Conservation (phyloP, 2,113 vertebrate species). For the Hippocampus barbouri region DNA sequence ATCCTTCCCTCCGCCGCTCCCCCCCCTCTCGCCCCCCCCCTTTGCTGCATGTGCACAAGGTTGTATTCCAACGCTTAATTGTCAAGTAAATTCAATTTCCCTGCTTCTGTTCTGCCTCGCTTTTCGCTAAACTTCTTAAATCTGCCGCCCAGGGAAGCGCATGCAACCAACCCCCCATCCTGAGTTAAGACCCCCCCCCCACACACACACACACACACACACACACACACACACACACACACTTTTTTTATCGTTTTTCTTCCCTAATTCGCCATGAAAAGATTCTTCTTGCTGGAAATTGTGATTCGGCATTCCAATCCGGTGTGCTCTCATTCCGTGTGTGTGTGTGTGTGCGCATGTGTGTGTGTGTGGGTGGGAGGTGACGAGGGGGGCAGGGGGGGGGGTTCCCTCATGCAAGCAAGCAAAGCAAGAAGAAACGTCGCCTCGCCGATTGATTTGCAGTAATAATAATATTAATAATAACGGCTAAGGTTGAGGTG, state of each 20-base stretch:
- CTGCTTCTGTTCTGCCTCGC: constrained; percentile 91
- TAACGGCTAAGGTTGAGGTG: constrained; percentile 54
- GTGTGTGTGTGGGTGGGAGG: constrained; percentile 10
- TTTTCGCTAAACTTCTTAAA: constrained; percentile 97
- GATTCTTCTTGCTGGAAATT: constrained; percentile 99
- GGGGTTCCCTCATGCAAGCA: constrained; percentile 80
- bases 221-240: not conserved
- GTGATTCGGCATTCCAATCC: constrained; percentile 99
- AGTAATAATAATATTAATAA: constrained; percentile 56
- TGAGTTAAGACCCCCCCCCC: not conserved
- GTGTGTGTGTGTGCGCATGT: constrained; percentile 33
- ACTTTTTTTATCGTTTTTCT: constrained; percentile 70
- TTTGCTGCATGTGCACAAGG: constrained; percentile 61
- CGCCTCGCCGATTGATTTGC: constrained; percentile 80
- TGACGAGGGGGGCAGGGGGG: constrained; percentile 73
- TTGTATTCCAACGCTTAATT: constrained; percentile 96
- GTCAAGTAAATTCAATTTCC: constrained; percentile 99
- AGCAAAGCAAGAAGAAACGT: constrained; percentile 84
- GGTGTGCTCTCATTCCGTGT: constrained; percentile 94
- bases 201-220: not conserved
- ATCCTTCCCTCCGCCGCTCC: constrained; percentile 27
- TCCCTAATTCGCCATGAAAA: constrained; percentile 99
- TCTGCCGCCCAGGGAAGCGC: constrained; percentile 83
- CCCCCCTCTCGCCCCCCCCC: constrained; percentile 56
- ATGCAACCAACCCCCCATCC: constrained; percentile 70